A percentile compares a stretch with the other conserved stretches of the same genome.
Evolutionary conservation across 2,113 vertebrate species (phyloP).

Genomic region (Cyanoderma ruficeps): DNA sequence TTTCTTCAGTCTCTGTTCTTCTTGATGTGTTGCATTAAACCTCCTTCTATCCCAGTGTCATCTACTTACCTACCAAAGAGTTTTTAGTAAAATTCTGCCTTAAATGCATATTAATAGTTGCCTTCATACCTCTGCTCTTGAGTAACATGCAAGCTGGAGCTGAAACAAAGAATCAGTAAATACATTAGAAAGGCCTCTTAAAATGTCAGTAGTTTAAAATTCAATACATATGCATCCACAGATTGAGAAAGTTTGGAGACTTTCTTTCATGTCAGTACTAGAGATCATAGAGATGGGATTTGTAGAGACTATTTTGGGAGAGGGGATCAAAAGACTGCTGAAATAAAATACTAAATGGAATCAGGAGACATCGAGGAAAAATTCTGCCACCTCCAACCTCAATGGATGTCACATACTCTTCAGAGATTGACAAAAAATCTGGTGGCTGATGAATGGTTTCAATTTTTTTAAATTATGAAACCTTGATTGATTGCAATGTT

Average conservation of each 20-base stretch:
- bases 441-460: background rate
- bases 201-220: background rate
- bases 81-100: background rate
- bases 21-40: background rate
- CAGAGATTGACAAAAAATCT: background rate
- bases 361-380: slow-evolving; percentile 13
- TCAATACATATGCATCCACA: background rate
- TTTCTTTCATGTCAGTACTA: background rate
- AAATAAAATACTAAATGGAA: slow-evolving; percentile 20
- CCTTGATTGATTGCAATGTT: background rate
- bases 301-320: background rate
- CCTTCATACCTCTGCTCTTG: background rate
- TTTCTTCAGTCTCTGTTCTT: background rate
- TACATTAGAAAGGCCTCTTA: background rate
- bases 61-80: background rate
- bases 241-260: background rate
- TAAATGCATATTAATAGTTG: background rate
- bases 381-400: background rate
- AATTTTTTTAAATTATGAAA: background rate
- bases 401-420: slow-evolving; percentile 10
- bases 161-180: background rate
- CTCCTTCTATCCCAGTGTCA: background rate
- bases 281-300: background rate
- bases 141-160: background rate
- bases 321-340: background rate